Evolutionary conservation across 2,888 invertebrate species (phyloP).

Genomic region (Atherix ibis): DNA sequence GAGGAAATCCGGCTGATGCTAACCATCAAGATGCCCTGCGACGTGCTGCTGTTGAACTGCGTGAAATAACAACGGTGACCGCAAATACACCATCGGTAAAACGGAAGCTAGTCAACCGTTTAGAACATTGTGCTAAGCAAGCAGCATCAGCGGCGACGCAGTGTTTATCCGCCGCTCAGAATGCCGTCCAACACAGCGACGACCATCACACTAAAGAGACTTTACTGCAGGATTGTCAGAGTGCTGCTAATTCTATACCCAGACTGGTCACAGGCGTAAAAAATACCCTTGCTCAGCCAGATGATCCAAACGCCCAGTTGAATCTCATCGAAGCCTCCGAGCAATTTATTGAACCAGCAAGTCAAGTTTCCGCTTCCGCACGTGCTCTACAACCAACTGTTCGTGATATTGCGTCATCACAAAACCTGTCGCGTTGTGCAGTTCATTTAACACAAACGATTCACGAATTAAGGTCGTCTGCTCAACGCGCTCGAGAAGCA

Average conservation of each 20-base stretch:
- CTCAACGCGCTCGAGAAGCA: slow-evolving; percentile 51
- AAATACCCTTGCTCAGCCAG: slow-evolving; percentile 49
- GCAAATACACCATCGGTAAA: slow-evolving; percentile 59
- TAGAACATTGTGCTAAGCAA: slow-evolving; percentile 62
- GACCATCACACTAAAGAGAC: slow-evolving; percentile 45
- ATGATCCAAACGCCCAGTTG: slow-evolving; percentile 59
- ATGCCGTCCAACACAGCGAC: slow-evolving; percentile 53
- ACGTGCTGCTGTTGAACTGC: slow-evolving; percentile 82
- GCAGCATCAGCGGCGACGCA: slow-evolving; percentile 83
- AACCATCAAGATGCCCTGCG: slow-evolving; percentile 70
- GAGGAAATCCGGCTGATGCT: slow-evolving; percentile 68
- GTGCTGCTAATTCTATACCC: slow-evolving; percentile 64
- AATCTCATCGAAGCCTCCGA: slow-evolving; percentile 71
- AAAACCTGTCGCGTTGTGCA: slow-evolving; percentile 42
- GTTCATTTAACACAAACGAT: slow-evolving; percentile 29
- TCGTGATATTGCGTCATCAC: slow-evolving; percentile 55
- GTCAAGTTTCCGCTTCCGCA: slow-evolving; percentile 58
- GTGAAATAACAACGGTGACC: slow-evolving; percentile 77
- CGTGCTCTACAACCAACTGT: slow-evolving; percentile 73
- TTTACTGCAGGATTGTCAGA: slow-evolving; percentile 54
- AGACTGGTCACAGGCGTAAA: slow-evolving; percentile 64
- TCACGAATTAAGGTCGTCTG: slow-evolving; percentile 39
- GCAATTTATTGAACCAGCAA: slow-evolving; percentile 60
- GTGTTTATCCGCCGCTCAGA: slow-evolving; percentile 75
- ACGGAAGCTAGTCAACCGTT: slow-evolving; percentile 50